Evolutionary conservation across 1,140 invertebrate genomes (phyloP).

Genomic region (Ylistrum balloti): DNA sequence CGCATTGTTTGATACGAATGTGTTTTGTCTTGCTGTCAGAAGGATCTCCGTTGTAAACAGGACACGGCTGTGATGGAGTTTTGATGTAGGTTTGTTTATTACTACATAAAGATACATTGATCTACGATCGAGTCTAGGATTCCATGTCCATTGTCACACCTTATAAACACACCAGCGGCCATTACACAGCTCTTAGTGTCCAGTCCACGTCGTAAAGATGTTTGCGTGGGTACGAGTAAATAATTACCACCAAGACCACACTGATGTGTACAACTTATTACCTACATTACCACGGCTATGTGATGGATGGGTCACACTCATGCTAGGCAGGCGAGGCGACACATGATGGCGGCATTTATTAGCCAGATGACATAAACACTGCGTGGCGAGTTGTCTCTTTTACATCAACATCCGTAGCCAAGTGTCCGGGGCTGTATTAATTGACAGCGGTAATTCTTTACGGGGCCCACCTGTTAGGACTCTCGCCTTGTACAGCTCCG

Average conservation of each 20-base stretch:
- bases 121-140: neutral
- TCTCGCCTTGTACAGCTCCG: neutral
- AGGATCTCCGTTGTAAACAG: neutral
- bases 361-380: constrained; percentile 15
- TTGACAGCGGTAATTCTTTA: neutral
- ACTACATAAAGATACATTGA: neutral
- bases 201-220: neutral
- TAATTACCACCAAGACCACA: constrained; percentile 37
- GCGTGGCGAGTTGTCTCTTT: neutral
- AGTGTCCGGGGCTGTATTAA: neutral
- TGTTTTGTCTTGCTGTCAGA: neutral
- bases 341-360: constrained; percentile 32
- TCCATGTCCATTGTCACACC: neutral
- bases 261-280: constrained; percentile 19
- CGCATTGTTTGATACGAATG: neutral
- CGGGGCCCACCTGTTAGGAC: neutral
- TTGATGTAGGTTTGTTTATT: neutral
- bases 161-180: neutral
- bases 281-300: neutral
- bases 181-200: constrained; percentile 33
- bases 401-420: constrained; percentile 37
- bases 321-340: neutral
- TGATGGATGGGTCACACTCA: neutral
- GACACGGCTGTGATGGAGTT: neutral
- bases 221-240: constrained; percentile 31